Evolutionary conservation across 2,113 vertebrate genomes (phyloP).

Genomic region (Mustela nigripes): DNA sequence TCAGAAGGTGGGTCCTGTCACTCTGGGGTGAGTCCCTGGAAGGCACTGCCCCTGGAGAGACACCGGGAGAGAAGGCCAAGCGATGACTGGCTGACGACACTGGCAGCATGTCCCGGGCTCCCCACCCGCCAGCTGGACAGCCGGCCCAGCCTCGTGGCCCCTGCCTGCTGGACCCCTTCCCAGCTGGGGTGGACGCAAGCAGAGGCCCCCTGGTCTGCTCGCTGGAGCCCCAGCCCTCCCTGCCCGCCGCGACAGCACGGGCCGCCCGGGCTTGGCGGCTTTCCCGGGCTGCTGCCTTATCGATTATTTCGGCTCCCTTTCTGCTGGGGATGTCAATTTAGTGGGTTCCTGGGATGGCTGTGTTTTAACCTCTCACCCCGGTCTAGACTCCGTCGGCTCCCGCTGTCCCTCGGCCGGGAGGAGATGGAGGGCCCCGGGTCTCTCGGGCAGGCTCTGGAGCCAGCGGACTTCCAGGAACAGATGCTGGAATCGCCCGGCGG

Average conservation of each 20-base stretch:
- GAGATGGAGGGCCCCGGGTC: conserved; percentile 82
- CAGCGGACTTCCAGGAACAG: conserved; percentile 86
- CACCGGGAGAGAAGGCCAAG: neutral
- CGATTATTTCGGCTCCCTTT: conserved; percentile 81
- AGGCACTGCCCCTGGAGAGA: neutral
- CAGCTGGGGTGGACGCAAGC: neutral
- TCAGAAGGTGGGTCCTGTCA: neutral
- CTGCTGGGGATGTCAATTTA: conserved; percentile 83
- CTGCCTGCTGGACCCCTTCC: neutral
- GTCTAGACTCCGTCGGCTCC: conserved; percentile 84
- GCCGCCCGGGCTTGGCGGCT: conserved; percentile 30
- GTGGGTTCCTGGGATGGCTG: conserved; percentile 82
- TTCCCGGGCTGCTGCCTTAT: conserved; percentile 75
- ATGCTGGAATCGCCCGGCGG: conserved; percentile 80
- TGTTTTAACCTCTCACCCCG: conserved; percentile 87
- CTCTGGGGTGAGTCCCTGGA: neutral
- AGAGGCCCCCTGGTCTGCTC: neutral
- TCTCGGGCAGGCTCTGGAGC: conserved; percentile 83
- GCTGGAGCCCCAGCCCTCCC: neutral
- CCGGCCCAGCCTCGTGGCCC: neutral
- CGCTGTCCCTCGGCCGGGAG: conserved; percentile 82
- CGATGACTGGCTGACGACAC: neutral
- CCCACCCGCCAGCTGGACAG: neutral
- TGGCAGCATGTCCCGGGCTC: neutral
- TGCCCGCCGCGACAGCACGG: neutral